These are phyloP conservation scores for Perithous albicinctus DNA, from an alignment of 2,888 invertebrate genomes.

Conservation along the genomic window DNA sequence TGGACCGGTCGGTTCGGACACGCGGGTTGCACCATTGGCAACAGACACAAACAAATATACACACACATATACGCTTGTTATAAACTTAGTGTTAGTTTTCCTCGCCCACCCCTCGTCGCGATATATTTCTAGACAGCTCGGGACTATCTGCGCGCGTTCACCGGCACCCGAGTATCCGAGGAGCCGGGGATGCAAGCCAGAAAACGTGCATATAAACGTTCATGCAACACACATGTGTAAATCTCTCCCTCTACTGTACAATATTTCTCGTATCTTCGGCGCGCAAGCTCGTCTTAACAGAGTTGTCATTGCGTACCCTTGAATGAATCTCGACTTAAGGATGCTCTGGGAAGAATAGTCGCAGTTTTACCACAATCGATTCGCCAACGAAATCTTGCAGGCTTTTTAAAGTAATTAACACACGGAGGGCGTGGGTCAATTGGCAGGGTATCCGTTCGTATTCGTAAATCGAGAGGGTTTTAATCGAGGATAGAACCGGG, in stretches of 20 bases:
- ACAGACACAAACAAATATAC: conserved; percentile 44
- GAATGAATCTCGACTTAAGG: conserved; percentile 57
- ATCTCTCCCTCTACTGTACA: conserved; percentile 7
- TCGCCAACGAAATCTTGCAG: not conserved
- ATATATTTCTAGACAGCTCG: conserved; percentile 70
- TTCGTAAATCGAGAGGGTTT: conserved; percentile 9
- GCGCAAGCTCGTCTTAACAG: conserved; percentile 58
- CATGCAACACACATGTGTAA: conserved; percentile 2
- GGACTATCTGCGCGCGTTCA: conserved; percentile 61
- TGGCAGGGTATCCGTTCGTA: conserved; percentile 31
- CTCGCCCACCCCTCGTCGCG: conserved; percentile 59
- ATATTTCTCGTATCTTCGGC: conserved; percentile 36
- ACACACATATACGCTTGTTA: not conserved
- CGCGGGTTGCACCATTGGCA: conserved; percentile 62
- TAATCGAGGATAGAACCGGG: conserved; percentile 35
- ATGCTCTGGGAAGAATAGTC: not conserved
- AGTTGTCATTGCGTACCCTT: conserved; percentile 71
- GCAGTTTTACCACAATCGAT: conserved; percentile 7
- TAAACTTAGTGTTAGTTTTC: conserved; percentile 33
- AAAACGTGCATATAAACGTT: conserved; percentile 39
- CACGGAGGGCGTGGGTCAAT: conserved; percentile 15
- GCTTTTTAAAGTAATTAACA: conserved; percentile 39
- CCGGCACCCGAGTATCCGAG: conserved; percentile 59
- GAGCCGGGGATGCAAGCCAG: conserved; percentile 67
- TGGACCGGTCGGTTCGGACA: conserved; percentile 45